Percentiles rank a stretch among this genome's conserved stretches.
Conservation (phyloP, 2,113 vertebrate species). For the Megaceryle torquata region DNA sequence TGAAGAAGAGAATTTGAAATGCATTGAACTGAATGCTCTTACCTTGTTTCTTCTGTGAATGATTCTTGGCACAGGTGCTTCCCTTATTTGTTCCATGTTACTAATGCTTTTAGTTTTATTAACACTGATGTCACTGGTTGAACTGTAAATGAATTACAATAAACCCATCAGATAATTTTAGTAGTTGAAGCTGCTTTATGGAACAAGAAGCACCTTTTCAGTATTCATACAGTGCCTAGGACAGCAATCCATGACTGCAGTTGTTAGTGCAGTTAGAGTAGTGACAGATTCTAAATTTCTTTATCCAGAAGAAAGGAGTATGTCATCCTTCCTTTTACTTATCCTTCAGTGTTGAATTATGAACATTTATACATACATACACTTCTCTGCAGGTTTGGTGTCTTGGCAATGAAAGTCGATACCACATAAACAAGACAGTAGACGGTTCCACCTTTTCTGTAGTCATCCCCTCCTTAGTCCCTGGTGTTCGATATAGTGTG, state of each 20-base stretch:
- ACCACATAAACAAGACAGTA: slow-evolving; percentile 94
- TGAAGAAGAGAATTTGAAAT: not conserved
- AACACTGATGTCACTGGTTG: not conserved
- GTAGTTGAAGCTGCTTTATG: not conserved
- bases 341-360: not conserved
- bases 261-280: not conserved
- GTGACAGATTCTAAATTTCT: not conserved
- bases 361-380: not conserved
- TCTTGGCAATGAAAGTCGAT: slow-evolving; percentile 92
- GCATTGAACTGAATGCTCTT: not conserved
- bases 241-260: not conserved
- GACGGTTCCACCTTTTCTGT: slow-evolving; percentile 89
- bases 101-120: slow-evolving; percentile 8
- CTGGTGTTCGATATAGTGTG: slow-evolving; percentile 91
- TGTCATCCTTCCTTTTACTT: not conserved
- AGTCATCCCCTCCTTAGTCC: slow-evolving; percentile 87
- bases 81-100: not conserved
- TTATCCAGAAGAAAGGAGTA: not conserved
- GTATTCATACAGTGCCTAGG: not conserved
- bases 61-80: not conserved
- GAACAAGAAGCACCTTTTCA: not conserved
- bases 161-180: not conserved
- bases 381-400: slow-evolving; percentile 88
- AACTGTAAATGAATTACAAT: not conserved
- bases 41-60: not conserved